Evolutionary conservation across 2,113 vertebrate genomes (phyloP), one percentile per base, ranked within the genome.

Genomic region (Bubo blakistoni): DNA sequence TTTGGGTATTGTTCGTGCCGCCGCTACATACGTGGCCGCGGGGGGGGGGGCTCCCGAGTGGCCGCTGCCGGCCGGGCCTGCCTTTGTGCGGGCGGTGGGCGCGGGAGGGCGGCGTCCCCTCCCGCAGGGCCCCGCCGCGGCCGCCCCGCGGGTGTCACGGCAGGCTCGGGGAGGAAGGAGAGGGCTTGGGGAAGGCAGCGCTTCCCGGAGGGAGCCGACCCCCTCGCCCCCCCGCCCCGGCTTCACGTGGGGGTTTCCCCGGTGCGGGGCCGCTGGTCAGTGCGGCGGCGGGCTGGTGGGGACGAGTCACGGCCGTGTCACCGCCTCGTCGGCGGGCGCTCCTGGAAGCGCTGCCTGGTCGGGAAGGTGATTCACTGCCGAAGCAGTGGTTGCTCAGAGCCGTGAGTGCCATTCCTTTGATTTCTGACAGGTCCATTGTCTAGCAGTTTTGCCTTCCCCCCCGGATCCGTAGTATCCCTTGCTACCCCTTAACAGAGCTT

Each of bases 291-390:
- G 57, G 67, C 47, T 27, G 65, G 19, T 11, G 66, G 59, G 26
- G 42, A 6, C 65, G 63, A 91, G 88, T 86, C 92, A 54, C 55
- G 46, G 82, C 81, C 67, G n/a, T 90, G 82, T 69, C 67, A 32
- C 54, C 5, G 59, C 55, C 51, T 15, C 17, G 67, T 84, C 67
- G 72, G 9, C 66, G 36, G 81, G 29, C 20, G 22, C 55, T 67
- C 57, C 70, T 74, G 91, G 90, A 87, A 79, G 78, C 30, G 18
- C 55, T 93, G 82, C 80, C 38, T 20, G 63, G 2, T n/a, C 38
- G 83, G 69, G 94, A 81, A 93, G 91, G 86, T 94, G 92, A 95
- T 94, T 96, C 94, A 95, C 42, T 58, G 89, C 91, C 72, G 74
- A 26, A 67, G 52, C 80, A 4, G 61, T 52, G 71, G 65, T 51